Evolutionary conservation across 92 coral and sea anemone species (phyloP).

Genomic region (Paramuricea clavata): DNA sequence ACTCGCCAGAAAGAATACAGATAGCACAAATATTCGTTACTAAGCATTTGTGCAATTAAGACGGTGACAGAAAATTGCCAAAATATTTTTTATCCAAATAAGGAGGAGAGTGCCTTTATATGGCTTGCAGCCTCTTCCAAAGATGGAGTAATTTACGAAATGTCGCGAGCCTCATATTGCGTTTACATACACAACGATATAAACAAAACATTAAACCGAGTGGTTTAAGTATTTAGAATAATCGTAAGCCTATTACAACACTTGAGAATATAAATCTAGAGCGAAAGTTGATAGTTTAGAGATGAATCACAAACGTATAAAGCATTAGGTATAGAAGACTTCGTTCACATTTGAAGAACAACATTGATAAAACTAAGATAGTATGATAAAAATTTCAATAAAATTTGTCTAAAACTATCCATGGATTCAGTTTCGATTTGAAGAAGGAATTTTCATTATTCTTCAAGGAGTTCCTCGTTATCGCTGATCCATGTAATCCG

Average conservation of each 20-base stretch:
- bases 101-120: background rate
- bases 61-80: background rate
- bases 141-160: conserved; percentile 25
- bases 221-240: background rate
- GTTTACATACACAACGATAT: background rate
- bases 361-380: no score
- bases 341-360: no score
- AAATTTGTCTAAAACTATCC: no score
- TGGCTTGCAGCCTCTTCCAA: conserved; percentile 9
- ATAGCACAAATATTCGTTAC: background rate
- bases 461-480: no score
- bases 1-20: background rate
- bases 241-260: background rate
- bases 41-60: background rate
- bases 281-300: background rate
- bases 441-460: no score
- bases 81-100: conserved; percentile 4
- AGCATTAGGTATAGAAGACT: no score
- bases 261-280: background rate
- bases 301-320: no score
- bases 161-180: background rate
- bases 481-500: no score
- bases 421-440: no score
- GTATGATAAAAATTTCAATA: no score
- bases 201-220: background rate